Evolutionary conservation across 2,113 vertebrate genomes (phyloP).

Genomic region (Danio rerio): DNA sequence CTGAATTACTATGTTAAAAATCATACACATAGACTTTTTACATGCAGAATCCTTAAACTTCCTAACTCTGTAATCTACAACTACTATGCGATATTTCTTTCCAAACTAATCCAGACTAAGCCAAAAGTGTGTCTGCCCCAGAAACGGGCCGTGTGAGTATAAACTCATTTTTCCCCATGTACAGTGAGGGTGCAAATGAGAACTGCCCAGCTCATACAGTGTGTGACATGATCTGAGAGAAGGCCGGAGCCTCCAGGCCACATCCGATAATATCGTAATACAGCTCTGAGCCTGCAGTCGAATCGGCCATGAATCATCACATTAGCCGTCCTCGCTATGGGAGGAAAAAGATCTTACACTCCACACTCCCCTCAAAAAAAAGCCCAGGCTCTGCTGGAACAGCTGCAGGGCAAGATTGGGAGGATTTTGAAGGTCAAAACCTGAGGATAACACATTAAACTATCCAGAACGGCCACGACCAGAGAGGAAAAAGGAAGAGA

Average conservation of each 20-base stretch:
- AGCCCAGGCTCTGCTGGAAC: constrained; percentile 46
- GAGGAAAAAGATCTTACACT: constrained; percentile 30
- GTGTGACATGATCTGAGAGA: constrained; percentile 29
- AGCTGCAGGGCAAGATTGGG: constrained; percentile 68
- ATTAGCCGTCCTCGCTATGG: constrained; percentile 42
- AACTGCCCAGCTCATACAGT: constrained; percentile 5
- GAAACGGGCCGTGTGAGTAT: background rate
- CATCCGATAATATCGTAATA: constrained; percentile 49
- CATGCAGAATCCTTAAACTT: too few relatives aligned
- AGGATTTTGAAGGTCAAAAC: constrained; percentile 76
- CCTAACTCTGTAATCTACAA: too few relatives aligned
- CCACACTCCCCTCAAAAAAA: constrained; percentile 23
- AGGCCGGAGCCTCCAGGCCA: constrained; percentile 44
- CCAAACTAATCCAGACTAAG: background rate
- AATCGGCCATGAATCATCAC: constrained; percentile 54
- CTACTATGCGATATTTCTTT: background rate
- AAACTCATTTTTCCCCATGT: background rate
- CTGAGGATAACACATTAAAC: constrained; percentile 72
- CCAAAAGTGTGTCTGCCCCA: background rate
- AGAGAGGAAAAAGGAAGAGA: constrained; percentile 35
- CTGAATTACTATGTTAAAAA: too few relatives aligned
- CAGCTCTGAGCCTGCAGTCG: constrained; percentile 36
- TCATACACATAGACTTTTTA: too few relatives aligned
- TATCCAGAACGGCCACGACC: constrained; percentile 39
- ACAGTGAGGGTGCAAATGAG: constrained; percentile 26